Percentiles rank a stretch among this genome's conserved stretches.
These are phyloP conservation scores for Cremastobaeus sp. DNA, from an alignment of 2,888 invertebrate genomes.

Conservation along the genomic window DNA sequence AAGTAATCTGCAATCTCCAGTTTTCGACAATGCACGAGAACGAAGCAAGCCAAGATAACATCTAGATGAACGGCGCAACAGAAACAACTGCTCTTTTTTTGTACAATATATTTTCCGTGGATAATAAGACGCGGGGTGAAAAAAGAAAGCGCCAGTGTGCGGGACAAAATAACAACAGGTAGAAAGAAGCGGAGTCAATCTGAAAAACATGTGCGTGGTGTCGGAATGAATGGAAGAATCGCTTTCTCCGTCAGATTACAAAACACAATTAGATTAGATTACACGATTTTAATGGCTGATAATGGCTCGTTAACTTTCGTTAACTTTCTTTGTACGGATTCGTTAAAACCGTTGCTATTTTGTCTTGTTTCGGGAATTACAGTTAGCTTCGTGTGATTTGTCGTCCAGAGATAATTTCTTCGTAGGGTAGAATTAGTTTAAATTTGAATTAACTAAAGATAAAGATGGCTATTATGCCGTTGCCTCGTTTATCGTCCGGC, in stretches of 20 bases:
- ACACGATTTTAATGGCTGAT: conserved; percentile 5
- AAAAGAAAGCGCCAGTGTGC: conserved; percentile 6
- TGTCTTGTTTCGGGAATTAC: conserved; percentile 1
- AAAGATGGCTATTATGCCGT: background rate
- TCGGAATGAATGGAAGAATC: conserved; percentile 20
- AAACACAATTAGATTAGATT: conserved; percentile 20
- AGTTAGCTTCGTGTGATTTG: conserved; percentile 7
- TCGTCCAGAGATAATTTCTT: conserved; percentile 5
- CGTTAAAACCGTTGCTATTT: conserved; percentile 1
- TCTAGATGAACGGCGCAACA: background rate
- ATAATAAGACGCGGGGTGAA: background rate
- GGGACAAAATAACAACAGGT: background rate
- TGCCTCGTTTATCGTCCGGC: too few species aligned
- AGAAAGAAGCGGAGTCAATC: background rate
- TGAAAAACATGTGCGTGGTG: background rate
- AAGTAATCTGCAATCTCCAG: background rate
- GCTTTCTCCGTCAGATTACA: conserved; percentile 21
- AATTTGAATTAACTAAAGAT: conserved; percentile 7
- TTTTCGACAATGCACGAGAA: background rate
- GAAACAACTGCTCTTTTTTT: background rate
- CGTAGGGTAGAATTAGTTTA: background rate
- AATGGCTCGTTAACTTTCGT: conserved; percentile 17
- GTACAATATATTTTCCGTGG: background rate
- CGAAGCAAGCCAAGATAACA: too few species aligned
- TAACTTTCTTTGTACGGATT: conserved; percentile 6